Base-by-base conservation (phyloP, 1,140 invertebrate genomes). In the Physella acuta region DNA sequence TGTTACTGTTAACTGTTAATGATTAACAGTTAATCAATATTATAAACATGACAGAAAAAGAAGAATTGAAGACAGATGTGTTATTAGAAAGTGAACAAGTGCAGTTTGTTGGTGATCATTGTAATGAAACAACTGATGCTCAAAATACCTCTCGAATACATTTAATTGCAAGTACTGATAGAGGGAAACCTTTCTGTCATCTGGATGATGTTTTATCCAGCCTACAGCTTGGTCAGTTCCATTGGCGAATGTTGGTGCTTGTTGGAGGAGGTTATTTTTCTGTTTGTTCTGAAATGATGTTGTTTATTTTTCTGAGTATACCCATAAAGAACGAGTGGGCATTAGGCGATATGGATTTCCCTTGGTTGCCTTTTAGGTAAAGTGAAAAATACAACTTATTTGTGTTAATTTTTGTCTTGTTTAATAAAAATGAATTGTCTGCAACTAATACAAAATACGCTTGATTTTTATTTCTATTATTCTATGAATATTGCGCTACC, bases 241-340 rank as follows among this genome's bases (percentile, higher is more conserved):
- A 82, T 26, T 68, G 77, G 14, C 73, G 77, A 67, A 76, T 82
- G 73, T 37, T 82, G 39, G 30, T 75, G 14, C 55, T 81, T 0
- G 72, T 75, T 33, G 77, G 81, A n/a, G 75, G 76, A 30, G 79
- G 77, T n/a, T 82, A 82, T 67, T 81, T 82, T 65, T 74, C 79
- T 20, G 76, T 76, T 11, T 82, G 81, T 71, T 69, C 78, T 33
- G 76, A 81, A 60, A 75, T 82, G 69, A 76, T 82, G 73, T 64
- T 80, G 0, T 78, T 80, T 62, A 71, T 82, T n/a, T 82, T 80
- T 68, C 74, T 82, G 16, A 82, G 77, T 64, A 39, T 66, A 53
- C 78, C 78, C 0, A 44, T 78, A 16, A 80, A 75, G 61, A 71
- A 75, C 37, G 73, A 80, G 65, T 82, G 81, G 81, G 37, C 74